These are phyloP conservation scores for Lepidochrysops patricia DNA, from an alignment of 2,888 invertebrate species.

Conservation along the genomic window DNA sequence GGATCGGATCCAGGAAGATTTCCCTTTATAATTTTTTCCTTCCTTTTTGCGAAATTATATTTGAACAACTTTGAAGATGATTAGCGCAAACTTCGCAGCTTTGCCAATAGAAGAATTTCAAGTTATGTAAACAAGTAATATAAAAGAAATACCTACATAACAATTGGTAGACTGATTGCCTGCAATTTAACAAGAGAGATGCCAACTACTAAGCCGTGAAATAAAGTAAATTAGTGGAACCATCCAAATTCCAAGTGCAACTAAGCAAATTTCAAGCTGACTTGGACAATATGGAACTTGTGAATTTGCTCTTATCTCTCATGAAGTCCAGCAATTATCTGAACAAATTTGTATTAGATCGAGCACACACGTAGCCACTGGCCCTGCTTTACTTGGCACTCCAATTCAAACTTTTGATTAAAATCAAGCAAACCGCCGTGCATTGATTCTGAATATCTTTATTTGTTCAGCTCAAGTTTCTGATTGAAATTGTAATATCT, in stretches of 20 bases:
- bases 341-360: constrained; percentile 61
- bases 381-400: constrained; percentile 50
- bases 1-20: constrained; percentile 51
- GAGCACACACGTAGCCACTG: constrained; percentile 49
- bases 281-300: not conserved
- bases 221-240: not conserved
- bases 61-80: not conserved
- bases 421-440: constrained; percentile 65
- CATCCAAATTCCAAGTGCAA: not conserved
- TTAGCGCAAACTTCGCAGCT: not conserved
- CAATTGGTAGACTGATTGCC: not conserved
- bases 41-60: not conserved
- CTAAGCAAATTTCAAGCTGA: not conserved
- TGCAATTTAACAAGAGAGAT: not conserved
- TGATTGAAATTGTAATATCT: constrained; percentile 34
- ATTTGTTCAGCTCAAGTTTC: constrained; percentile 60
- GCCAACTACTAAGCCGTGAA: not conserved
- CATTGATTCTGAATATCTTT: constrained; percentile 61
- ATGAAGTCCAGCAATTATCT: constrained; percentile 39
- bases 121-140: not conserved
- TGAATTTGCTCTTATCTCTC: not conserved
- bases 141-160: not conserved
- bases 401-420: constrained; percentile 73
- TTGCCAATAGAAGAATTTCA: not conserved
- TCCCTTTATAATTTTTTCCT: constrained; percentile 47